phyloP scores from a whole-genome alignment of 2,888 invertebrate species.

The Sarcophaga rosellei region DNA sequence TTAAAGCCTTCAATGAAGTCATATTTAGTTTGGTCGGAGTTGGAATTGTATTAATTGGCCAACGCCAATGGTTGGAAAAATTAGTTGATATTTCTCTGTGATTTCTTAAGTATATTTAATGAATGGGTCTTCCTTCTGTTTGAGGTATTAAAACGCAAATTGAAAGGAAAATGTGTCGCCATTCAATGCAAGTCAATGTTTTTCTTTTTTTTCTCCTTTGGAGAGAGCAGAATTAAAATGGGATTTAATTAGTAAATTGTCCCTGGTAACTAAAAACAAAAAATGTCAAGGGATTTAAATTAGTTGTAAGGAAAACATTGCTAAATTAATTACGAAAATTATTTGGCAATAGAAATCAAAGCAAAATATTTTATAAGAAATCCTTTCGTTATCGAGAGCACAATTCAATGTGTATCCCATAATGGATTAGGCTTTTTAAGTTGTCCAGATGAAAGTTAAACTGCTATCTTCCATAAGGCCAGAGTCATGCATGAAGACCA shows the following conservation, averaged over 20 bases:
- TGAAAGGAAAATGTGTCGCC: neutral
- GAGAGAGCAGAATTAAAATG: constrained; percentile 7
- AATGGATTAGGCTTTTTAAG: too few species aligned
- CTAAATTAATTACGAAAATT: too few species aligned
- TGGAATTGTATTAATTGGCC: constrained; percentile 65
- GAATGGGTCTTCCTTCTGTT: neutral
- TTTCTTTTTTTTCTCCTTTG: neutral
- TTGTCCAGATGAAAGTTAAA: too few species aligned
- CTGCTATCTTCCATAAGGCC: too few species aligned
- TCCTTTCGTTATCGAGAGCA: too few species aligned
- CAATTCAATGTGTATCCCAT: too few species aligned
- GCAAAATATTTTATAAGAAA: too few species aligned
- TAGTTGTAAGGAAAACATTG: too few species aligned
- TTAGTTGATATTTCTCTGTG: neutral
- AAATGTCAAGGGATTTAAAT: too few species aligned
- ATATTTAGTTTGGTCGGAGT: neutral
- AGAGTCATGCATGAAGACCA: too few species aligned
- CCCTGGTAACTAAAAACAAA: neutral
- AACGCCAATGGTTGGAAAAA: constrained; percentile 19
- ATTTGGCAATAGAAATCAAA: too few species aligned
- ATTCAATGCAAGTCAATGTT: neutral
- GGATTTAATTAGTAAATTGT: constrained; percentile 30
- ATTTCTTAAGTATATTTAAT: constrained; percentile 9
- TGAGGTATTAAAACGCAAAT: neutral
- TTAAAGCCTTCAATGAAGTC: neutral